These are phyloP conservation scores for Troides helena DNA, from an alignment of 2,888 invertebrate genomes.

Conservation along the genomic window DNA sequence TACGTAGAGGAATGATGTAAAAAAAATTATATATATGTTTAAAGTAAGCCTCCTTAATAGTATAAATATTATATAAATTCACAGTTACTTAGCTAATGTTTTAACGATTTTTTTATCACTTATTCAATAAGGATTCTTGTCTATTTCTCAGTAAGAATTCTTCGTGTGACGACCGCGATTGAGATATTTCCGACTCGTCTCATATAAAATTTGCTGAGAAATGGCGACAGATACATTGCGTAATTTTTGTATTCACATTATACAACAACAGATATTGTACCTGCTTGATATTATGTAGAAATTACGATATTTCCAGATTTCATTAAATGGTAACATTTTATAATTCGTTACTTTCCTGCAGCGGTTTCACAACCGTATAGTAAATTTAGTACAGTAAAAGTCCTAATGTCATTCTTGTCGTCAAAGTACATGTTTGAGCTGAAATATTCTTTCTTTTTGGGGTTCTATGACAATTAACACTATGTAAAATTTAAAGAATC, in stretches of 20 bases:
- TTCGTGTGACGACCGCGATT: conserved; percentile 21
- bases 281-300: conserved; percentile 30
- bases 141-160: conserved; percentile 8
- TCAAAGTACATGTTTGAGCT: too few species aligned
- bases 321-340: too few species aligned
- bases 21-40: too few species aligned
- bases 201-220: conserved; percentile 29
- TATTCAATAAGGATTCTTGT: conserved; percentile 7
- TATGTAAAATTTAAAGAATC: neutral
- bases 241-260: conserved; percentile 23
- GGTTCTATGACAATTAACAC: too few species aligned
- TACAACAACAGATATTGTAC: conserved; percentile 25
- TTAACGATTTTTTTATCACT: conserved; percentile 10
- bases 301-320: too few species aligned
- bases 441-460: too few species aligned
- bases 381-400: too few species aligned
- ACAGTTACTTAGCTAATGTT: neutral
- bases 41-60: neutral
- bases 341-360: too few species aligned
- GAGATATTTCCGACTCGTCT: conserved; percentile 31
- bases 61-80: neutral
- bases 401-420: too few species aligned
- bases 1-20: too few species aligned
- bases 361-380: neutral
- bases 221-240: conserved; percentile 30